Percentiles rank a stretch among this genome's conserved stretches.
Conservation (phyloP, 2,888 invertebrate genomes). For the Unio delphinus region DNA sequence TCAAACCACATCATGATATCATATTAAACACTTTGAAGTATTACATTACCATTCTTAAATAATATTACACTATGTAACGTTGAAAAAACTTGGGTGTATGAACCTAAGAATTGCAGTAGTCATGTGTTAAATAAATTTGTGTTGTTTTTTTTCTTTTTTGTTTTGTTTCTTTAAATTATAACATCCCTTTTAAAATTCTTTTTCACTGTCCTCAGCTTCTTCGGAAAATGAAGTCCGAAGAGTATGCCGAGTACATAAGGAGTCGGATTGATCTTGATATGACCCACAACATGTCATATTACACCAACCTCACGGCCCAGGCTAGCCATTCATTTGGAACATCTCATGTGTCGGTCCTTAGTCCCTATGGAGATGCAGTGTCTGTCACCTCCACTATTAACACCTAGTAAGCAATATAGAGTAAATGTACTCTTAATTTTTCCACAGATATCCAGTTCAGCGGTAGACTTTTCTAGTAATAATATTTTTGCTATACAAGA, state of each 20-base stretch:
- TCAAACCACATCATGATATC: too few species aligned
- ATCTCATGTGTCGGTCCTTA: conserved; percentile 64
- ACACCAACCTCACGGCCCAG: conserved; percentile 40
- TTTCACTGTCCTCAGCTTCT: conserved; percentile 46
- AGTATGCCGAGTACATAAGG: conserved; percentile 47
- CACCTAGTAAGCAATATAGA: conserved; percentile 53
- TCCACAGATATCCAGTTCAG: too few species aligned
- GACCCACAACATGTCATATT: conserved; percentile 57
- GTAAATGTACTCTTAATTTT: not conserved
- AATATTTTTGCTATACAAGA: too few species aligned
- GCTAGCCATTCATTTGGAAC: conserved; percentile 69
- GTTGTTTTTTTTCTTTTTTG: not conserved
- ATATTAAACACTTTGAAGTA: too few species aligned
- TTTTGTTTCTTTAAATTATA: not conserved
- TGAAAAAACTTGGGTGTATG: too few species aligned
- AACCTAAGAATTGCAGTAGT: too few species aligned
- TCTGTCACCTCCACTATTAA: conserved; percentile 68
- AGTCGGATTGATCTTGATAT: conserved; percentile 46
- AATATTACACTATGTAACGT: too few species aligned
- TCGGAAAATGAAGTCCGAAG: conserved; percentile 51
- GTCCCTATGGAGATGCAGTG: conserved; percentile 67
- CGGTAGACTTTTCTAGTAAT: too few species aligned
- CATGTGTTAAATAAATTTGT: not conserved
- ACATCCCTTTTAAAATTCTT: not conserved
- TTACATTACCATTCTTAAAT: too few species aligned